A percentile compares a stretch with the other conserved stretches of the same genome.
Evolutionary conservation across 1,140 invertebrate species (phyloP).

Genomic region (Drosophila orena): DNA sequence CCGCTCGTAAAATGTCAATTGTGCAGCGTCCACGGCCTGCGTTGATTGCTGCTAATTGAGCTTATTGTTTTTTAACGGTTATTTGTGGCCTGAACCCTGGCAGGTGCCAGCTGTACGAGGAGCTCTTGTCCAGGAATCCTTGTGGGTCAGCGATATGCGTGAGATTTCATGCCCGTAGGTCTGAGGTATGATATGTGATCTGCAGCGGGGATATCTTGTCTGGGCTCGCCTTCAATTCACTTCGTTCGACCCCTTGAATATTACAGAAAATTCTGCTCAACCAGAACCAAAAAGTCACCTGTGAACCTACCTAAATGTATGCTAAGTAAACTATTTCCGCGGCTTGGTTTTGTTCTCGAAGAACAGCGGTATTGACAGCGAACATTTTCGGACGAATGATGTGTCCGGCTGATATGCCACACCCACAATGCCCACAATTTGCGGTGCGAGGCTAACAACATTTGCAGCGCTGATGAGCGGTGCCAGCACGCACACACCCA

Average conservation of each 20-base stretch:
- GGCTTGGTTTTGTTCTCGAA: conserved; percentile 13
- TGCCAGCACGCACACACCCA: conserved; percentile 11
- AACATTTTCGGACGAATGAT: conserved; percentile 73
- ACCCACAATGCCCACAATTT: conserved; percentile 80
- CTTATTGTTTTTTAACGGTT: conserved; percentile 76
- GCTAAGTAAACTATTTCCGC: not conserved
- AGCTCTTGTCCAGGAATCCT: conserved; percentile 11
- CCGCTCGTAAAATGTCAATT: conserved; percentile 72
- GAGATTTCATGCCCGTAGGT: conserved; percentile 41
- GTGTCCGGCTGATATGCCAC: conserved; percentile 73
- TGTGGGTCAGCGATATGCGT: conserved; percentile 45
- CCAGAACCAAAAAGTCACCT: not conserved
- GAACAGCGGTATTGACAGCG: conserved; percentile 37
- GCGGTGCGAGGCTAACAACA: conserved; percentile 74
- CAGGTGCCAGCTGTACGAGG: conserved; percentile 54
- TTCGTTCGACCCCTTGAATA: too few species aligned
- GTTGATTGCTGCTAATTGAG: conserved; percentile 74
- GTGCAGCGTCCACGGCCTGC: conserved; percentile 38
- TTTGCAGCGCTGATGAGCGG: conserved; percentile 70
- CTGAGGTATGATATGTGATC: not conserved
- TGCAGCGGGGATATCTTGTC: not conserved
- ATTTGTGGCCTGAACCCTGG: conserved; percentile 23
- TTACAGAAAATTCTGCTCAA: too few species aligned
- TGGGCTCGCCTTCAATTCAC: too few species aligned
- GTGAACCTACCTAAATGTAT: not conserved